These are phyloP conservation scores for Platorchestia sp. DNA, from an alignment of 1,140 invertebrate species.

Conservation along the genomic window DNA sequence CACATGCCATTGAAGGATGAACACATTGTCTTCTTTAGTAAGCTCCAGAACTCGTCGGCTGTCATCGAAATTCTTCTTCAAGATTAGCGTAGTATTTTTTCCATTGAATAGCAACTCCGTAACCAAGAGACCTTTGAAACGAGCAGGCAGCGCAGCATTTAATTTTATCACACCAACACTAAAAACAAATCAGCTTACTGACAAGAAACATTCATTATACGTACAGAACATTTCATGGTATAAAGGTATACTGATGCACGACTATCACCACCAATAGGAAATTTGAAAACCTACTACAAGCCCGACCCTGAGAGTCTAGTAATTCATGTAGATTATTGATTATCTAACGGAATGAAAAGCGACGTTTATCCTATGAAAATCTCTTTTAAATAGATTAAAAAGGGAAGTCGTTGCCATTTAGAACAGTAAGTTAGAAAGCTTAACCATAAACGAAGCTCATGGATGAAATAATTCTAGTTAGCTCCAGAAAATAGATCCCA, in stretches of 20 bases:
- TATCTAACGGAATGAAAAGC: neutral
- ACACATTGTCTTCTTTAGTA: neutral
- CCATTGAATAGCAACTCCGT: neutral
- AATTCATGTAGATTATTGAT: neutral
- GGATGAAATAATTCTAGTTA: neutral
- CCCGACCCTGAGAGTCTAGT: neutral
- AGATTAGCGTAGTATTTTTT: neutral
- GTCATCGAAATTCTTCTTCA: neutral
- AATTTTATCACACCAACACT: constrained; percentile 30
- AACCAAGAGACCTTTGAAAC: neutral
- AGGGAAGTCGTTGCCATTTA: neutral
- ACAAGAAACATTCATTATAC: constrained; percentile 41
- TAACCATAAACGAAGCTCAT: neutral
- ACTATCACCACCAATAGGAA: neutral
- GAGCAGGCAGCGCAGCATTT: neutral
- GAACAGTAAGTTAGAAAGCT: neutral
- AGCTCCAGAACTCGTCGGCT: neutral
- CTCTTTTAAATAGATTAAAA: neutral
- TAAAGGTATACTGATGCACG: constrained; percentile 15
- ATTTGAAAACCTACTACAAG: neutral
- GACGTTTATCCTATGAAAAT: neutral
- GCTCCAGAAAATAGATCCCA: neutral
- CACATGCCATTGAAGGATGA: constrained; percentile 6
- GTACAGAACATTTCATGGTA: constrained; percentile 20
- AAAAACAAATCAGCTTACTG: neutral